A percentile compares a stretch with the other conserved stretches of the same genome.
phyloP scores from a whole-genome alignment of 2,113 vertebrate species.

The Albula glossodonta region DNA sequence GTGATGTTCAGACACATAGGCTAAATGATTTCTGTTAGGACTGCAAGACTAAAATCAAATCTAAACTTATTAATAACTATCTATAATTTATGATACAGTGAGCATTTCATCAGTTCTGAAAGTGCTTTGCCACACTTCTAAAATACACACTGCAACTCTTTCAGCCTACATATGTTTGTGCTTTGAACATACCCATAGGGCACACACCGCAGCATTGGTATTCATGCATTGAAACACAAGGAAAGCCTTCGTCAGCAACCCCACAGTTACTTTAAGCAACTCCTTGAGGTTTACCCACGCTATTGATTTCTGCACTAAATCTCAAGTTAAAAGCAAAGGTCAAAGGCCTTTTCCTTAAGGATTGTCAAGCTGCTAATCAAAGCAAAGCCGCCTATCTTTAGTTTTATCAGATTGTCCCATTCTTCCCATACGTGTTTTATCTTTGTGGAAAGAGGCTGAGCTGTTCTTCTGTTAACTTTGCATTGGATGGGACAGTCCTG shows the following conservation, averaged over 20 bases:
- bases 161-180: neutral
- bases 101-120: neutral
- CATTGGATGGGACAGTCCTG: neutral
- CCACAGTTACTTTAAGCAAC: neutral
- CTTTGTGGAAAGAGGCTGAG: neutral
- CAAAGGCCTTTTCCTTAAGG: neutral
- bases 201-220: neutral
- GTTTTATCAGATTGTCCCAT: neutral
- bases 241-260: neutral
- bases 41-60: neutral
- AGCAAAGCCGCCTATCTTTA: neutral
- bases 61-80: neutral
- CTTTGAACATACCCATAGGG: neutral
- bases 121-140: neutral
- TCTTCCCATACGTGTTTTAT: neutral
- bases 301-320: constrained; percentile 2
- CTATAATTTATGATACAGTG: neutral
- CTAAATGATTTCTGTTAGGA: neutral
- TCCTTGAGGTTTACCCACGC: neutral
- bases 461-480: neutral
- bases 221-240: neutral
- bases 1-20: neutral
- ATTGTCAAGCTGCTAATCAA: neutral
- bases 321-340: constrained; percentile 8
- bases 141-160: neutral